Conservation (phyloP, 2,797 vertebrate genomes). For the Parauchenoglanis punctatus region DNA sequence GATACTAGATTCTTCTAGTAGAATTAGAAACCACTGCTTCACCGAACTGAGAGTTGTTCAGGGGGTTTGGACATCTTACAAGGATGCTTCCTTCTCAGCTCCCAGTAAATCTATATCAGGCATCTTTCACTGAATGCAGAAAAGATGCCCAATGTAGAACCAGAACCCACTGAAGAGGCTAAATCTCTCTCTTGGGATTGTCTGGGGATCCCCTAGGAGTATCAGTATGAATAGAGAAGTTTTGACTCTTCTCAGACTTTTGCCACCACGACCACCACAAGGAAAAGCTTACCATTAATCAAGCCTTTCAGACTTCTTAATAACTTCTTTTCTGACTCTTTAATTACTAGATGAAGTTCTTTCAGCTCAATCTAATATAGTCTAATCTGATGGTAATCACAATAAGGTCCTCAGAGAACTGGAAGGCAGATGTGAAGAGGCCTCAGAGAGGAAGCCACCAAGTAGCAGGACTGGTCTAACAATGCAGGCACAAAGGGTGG, state of each 20-base stretch:
- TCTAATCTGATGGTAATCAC: neutral
- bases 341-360: neutral
- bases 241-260: neutral
- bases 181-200: neutral
- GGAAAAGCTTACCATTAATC: neutral
- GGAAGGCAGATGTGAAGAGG: too few species aligned
- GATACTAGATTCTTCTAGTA: too few species aligned
- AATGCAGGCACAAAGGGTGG: too few species aligned
- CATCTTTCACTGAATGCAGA: neutral
- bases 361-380: neutral
- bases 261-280: neutral
- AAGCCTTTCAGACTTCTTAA: neutral
- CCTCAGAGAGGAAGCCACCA: too few species aligned
- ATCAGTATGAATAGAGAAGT: neutral
- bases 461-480: too few species aligned
- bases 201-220: too few species aligned
- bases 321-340: neutral
- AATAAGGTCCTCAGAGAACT: too few species aligned
- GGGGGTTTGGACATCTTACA: neutral
- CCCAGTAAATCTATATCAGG: neutral
- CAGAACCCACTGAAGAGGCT: neutral
- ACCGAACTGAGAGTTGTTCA: neutral
- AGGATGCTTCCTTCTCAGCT: neutral
- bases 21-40: too few species aligned
- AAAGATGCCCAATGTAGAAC: neutral